A percentile compares a stretch with the other conserved stretches of the same genome.
Conservation (phyloP, 1,140 invertebrate species). For the Dendrolimus kikuchii region DNA sequence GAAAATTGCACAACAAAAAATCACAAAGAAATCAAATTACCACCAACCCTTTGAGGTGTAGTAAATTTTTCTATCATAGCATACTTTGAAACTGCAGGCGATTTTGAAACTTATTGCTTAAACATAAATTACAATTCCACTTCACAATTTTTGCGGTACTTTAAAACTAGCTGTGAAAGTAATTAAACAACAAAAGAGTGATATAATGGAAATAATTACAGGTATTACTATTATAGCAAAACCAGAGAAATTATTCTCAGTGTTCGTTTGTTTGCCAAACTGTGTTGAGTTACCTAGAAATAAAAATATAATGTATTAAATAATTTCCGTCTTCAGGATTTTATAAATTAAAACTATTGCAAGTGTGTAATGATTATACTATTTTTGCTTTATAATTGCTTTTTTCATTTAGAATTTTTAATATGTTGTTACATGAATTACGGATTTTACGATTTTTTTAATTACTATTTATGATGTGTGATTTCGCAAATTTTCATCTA, state of each 20-base stretch:
- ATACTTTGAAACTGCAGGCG: slow-evolving; percentile 3
- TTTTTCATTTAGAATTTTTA: too few relatives aligned
- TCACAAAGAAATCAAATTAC: slow-evolving; percentile 63
- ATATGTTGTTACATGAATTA: too few relatives aligned
- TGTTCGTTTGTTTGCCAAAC: slow-evolving; percentile 22
- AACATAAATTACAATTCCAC: slow-evolving; percentile 15
- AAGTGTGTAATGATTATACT: too few relatives aligned
- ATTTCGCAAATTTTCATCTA: too few relatives aligned
- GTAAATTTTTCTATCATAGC: slow-evolving; percentile 59
- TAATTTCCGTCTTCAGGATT: too few relatives aligned
- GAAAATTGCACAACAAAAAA: slow-evolving; percentile 65
- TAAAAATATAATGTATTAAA: too few relatives aligned
- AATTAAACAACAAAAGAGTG: slow-evolving; percentile 54
- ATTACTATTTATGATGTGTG: too few relatives aligned
- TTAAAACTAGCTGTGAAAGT: slow-evolving; percentile 52
- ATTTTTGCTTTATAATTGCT: too few relatives aligned
- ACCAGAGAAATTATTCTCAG: slow-evolving; percentile 33
- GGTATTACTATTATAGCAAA: slow-evolving; percentile 35
- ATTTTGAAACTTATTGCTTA: slow-evolving; percentile 13
- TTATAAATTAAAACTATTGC: too few relatives aligned
- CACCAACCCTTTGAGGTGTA: slow-evolving; percentile 65
- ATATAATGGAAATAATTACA: slow-evolving; percentile 52
- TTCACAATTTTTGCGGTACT: slow-evolving; percentile 18
- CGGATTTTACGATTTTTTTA: too few relatives aligned
- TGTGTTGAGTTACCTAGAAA: background rate